Conservation (phyloP, 2,888 invertebrate species). For the Phaonia tiefii region DNA sequence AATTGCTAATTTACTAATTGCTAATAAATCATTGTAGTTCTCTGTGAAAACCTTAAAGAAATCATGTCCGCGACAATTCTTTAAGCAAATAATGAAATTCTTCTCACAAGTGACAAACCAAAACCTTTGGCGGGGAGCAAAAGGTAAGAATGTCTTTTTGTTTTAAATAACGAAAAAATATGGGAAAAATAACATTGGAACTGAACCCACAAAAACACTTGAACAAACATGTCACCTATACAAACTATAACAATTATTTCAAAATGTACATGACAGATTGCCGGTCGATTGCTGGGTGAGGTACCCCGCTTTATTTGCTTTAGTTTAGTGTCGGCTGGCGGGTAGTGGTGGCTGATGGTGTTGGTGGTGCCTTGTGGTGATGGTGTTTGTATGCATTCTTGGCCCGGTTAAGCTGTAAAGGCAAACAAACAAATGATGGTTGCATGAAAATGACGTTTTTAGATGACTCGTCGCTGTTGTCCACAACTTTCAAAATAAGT, state of each 20-base stretch:
- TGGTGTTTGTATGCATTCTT: slow-evolving; percentile 15
- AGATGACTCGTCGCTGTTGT: slow-evolving; percentile 53
- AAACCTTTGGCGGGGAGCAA: neutral
- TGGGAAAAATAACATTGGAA: slow-evolving; percentile 11
- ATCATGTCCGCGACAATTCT: slow-evolving; percentile 9
- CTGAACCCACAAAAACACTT: slow-evolving; percentile 42
- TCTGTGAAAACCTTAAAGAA: neutral
- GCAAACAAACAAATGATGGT: slow-evolving; percentile 52
- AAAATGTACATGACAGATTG: slow-evolving; percentile 75
- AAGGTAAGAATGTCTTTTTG: too few relatives aligned
- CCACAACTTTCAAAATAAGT: slow-evolving; percentile 46
- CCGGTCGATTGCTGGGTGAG: slow-evolving; percentile 47
- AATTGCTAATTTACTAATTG: slow-evolving; percentile 10
- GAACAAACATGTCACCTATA: slow-evolving; percentile 73
- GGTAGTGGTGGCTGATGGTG: neutral
- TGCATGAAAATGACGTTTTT: slow-evolving; percentile 62
- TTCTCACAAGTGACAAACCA: neutral
- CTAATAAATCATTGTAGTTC: slow-evolving; percentile 34
- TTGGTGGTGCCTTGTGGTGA: too few relatives aligned
- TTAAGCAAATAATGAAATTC: neutral
- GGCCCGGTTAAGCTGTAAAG: neutral
- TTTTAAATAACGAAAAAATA: slow-evolving; percentile 16
- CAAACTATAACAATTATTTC: slow-evolving; percentile 78
- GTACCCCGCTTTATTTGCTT: slow-evolving; percentile 64
- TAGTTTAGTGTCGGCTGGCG: too few relatives aligned